phyloP scores from a whole-genome alignment of 2,888 invertebrate genomes.

The Brachyptera risi region DNA sequence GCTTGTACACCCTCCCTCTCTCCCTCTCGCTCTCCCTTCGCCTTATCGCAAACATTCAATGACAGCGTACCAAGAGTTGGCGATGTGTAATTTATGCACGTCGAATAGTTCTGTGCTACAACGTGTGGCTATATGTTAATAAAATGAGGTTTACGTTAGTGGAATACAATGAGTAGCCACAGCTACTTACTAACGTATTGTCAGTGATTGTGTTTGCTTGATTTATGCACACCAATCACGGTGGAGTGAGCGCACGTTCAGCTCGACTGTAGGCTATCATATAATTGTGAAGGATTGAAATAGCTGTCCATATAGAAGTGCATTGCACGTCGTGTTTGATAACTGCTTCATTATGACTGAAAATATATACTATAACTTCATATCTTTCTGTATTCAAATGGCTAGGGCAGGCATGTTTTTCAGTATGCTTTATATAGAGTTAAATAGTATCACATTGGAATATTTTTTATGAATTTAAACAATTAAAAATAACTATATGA shows the following conservation, averaged over 20 bases:
- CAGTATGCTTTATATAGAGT: too few relatives aligned
- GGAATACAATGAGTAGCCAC: slow-evolving; percentile 7
- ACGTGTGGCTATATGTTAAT: background rate
- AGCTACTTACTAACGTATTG: background rate
- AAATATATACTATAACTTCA: too few relatives aligned
- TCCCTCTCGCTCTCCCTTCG: too few relatives aligned
- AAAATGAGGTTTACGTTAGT: background rate
- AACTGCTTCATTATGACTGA: too few relatives aligned
- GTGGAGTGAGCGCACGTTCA: slow-evolving; percentile 2
- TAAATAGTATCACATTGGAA: too few relatives aligned
- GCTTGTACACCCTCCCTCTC: too few relatives aligned
- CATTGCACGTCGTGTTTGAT: too few relatives aligned
- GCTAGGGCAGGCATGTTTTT: too few relatives aligned
- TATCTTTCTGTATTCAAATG: too few relatives aligned
- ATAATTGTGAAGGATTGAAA: background rate
- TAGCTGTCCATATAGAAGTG: background rate
- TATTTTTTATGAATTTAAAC: too few relatives aligned
- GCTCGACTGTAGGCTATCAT: background rate
- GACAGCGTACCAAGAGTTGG: slow-evolving; percentile 7
- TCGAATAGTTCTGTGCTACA: background rate
- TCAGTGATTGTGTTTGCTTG: background rate
- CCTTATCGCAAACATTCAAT: background rate
- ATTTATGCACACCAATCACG: slow-evolving; percentile 12
- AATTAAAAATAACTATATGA: too few relatives aligned
- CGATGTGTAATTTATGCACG: slow-evolving; percentile 17